Conservation (phyloP, 2,797 vertebrate genomes). For the Phalanger gymnotis region DNA sequence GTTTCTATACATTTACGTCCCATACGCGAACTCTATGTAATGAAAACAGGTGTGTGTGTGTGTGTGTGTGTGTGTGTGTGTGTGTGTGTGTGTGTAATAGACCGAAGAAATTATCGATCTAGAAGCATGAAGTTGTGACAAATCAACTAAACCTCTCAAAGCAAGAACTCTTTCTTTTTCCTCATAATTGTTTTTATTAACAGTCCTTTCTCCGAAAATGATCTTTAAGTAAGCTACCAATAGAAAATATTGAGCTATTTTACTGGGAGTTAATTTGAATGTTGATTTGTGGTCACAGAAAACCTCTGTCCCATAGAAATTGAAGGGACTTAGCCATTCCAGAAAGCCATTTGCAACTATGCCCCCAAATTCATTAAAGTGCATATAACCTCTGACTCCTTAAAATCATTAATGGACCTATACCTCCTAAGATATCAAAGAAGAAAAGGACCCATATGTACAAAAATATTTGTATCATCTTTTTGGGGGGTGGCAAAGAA, state of each 20-base stretch:
- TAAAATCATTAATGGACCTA: background rate
- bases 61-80: too few relatives aligned
- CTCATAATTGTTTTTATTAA: constrained; percentile 30
- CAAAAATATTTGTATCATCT: background rate
- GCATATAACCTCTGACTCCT: background rate
- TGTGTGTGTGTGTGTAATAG: background rate
- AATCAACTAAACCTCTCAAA: constrained; percentile 36
- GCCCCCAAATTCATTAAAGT: background rate
- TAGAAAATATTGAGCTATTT: background rate
- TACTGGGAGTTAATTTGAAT: constrained; percentile 3
- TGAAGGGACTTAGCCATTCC: background rate
- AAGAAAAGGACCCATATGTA: background rate
- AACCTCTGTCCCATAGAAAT: constrained; percentile 25
- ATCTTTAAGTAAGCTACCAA: constrained; percentile 21
- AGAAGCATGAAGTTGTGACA: constrained; percentile 4
- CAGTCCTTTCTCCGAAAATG: constrained; percentile 16
- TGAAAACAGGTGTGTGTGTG: background rate
- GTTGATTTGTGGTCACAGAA: constrained; percentile 64
- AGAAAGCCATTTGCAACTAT: too few relatives aligned
- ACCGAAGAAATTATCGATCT: constrained; percentile 26
- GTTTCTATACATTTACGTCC: constrained; percentile 18
- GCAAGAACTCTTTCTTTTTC: constrained; percentile 19
- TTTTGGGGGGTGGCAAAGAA: background rate
- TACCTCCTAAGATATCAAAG: background rate
- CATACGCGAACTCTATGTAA: background rate